Base-by-base conservation (phyloP, 1,140 invertebrate species). In the Lasaia peninsularis region DNA sequence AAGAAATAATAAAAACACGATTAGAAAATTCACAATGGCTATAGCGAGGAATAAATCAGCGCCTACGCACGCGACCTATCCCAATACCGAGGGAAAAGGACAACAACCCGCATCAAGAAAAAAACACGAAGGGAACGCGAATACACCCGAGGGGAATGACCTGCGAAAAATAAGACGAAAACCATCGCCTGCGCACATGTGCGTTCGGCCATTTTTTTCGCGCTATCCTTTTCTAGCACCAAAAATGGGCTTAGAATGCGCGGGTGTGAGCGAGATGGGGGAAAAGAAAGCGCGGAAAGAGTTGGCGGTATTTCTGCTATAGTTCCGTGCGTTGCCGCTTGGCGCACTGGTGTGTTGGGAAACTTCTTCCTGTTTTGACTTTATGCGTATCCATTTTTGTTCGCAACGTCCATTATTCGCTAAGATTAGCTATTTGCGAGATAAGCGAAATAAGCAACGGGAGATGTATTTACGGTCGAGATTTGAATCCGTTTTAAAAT, bases 111-210 rank as follows among this genome's bases (percentile, higher is more conserved):
- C 56, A 78, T 62, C 63, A 67, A 68, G 63, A 72, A 80, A 82
- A 83, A 80, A 75, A 73, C 58, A 55, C 67, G 70, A 80, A 75
- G 35, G 61, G 57, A 65, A 73, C 67, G 76, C 75, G 81, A 85
- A 82, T 77, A 83, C 72, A 73, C 73, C 71, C 74, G 65, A 73
- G 83, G 80, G 58, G 72, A 86, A 86, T 71, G 85, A 88, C 74
- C 82, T 77, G 80, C 82, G 75, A 88, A 88, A 85, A 86, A 85
- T 74, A 88, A 88, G 75, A 86, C 80, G 71, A 85, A 82, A 80
- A 75, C 61, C 60, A 64, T 67, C 76, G 71, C 77, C 52, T 67
- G 78, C 79, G 82, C 86, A 85, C 86, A 88, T 88, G 80, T 87
- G 81, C 75, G 78, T 84, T 73, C 79, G 54, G 68, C 75, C 73